Conservation (phyloP, 2,888 invertebrate species). For the Acrobeloides nanus region DNA sequence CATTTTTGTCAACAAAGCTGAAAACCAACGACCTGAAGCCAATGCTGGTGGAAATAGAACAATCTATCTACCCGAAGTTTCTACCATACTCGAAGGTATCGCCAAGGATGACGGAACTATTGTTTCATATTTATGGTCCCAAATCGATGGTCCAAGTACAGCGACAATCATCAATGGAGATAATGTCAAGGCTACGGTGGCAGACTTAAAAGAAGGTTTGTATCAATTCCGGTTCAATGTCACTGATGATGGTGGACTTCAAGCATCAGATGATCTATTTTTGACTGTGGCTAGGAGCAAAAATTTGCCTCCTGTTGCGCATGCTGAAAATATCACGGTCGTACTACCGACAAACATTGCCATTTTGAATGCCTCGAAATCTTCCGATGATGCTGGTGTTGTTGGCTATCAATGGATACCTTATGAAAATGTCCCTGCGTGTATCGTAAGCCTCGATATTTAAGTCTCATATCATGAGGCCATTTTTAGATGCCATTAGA, state of each 20-base stretch:
- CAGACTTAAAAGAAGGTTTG: slow-evolving; percentile 15
- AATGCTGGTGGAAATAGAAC: slow-evolving; percentile 21
- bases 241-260: slow-evolving; percentile 22
- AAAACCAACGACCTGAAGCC: slow-evolving; percentile 11
- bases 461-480: neutral
- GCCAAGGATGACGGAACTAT: slow-evolving; percentile 27
- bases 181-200: slow-evolving; percentile 23
- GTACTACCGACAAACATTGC: slow-evolving; percentile 16
- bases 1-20: slow-evolving; percentile 19
- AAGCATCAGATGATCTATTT: slow-evolving; percentile 10
- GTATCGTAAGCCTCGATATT: slow-evolving; percentile 13
- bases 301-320: slow-evolving; percentile 22
- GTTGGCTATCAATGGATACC: slow-evolving; percentile 22
- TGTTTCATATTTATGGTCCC: slow-evolving; percentile 18
- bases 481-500: slow-evolving; percentile 3
- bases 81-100: slow-evolving; percentile 20
- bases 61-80: slow-evolving; percentile 18
- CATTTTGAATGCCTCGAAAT: slow-evolving; percentile 17
- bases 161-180: slow-evolving; percentile 17
- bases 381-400: slow-evolving; percentile 24
- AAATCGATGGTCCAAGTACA: slow-evolving; percentile 18
- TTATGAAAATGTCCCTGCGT: slow-evolving; percentile 22
- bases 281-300: slow-evolving; percentile 16
- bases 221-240: slow-evolving; percentile 19
- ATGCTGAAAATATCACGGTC: slow-evolving; percentile 21